These are phyloP conservation scores for Poeciliopsis prolifica DNA, from an alignment of 2,113 vertebrate genomes.

Conservation along the genomic window DNA sequence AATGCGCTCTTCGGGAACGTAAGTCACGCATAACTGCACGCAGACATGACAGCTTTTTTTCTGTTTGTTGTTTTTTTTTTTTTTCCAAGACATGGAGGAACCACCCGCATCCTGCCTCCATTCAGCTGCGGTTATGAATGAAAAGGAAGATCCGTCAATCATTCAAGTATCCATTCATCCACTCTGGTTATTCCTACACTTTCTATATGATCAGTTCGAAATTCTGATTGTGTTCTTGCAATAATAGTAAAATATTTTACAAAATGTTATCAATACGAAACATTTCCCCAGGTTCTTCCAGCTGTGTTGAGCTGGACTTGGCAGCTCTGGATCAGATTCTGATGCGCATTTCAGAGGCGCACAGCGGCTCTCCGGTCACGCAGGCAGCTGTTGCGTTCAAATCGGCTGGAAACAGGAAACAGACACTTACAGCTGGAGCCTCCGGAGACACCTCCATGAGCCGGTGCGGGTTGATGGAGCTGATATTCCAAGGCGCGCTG, in stretches of 20 bases:
- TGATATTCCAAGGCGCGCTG: conserved; percentile 73
- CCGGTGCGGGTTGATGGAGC: conserved; percentile 60
- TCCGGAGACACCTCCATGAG: conserved; percentile 69
- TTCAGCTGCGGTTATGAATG: conserved; percentile 43
- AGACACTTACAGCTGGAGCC: conserved; percentile 80
- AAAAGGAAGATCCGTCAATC: conserved; percentile 13
- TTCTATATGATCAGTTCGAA: too few relatives aligned
- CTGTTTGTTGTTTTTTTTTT: not conserved
- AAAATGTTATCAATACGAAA: too few relatives aligned
- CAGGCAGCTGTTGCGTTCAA: not conserved
- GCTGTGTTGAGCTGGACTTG: not conserved
- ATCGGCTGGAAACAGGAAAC: not conserved
- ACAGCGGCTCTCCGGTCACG: conserved; percentile 7
- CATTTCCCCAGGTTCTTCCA: accelerated
- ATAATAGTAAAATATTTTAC: too few relatives aligned
- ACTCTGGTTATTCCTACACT: not conserved
- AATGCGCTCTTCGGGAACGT: not conserved
- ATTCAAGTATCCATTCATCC: conserved; percentile 10
- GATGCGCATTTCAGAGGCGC: conserved; percentile 34
- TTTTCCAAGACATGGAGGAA: not conserved
- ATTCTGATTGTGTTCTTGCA: too few relatives aligned
- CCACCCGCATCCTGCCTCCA: conserved; percentile 18
- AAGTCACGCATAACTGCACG: not conserved
- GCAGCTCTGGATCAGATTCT: conserved; percentile 1
- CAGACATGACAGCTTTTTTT: not conserved